Evolutionary conservation across 1,140 invertebrate genomes (phyloP).

Genomic region (Platyscapa corneri): DNA sequence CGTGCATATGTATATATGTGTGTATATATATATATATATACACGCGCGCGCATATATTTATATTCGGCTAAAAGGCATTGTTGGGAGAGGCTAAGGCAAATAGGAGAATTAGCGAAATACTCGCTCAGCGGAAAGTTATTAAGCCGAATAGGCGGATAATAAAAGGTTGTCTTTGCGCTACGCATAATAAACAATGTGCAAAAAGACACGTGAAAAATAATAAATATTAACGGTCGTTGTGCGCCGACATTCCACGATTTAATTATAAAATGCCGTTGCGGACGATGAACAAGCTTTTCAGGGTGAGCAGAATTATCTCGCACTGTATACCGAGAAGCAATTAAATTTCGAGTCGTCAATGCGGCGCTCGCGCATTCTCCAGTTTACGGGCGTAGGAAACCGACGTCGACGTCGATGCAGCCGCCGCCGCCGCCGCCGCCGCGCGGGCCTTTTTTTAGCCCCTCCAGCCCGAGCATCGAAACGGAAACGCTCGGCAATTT

Average conservation of each 20-base stretch:
- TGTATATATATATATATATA: no score
- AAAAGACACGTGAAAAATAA: conserved; percentile 40
- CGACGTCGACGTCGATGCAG: background rate
- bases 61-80: conserved; percentile 1
- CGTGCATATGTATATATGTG: background rate
- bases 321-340: conserved; percentile 44
- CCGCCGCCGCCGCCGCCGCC: background rate
- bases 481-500: conserved; percentile 42
- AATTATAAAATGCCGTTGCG: conserved; percentile 38
- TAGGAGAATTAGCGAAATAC: background rate
- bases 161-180: conserved; percentile 33
- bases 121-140: conserved; percentile 22
- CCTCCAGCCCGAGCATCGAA: conserved; percentile 7
- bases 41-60: conserved; percentile 10
- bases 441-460: conserved; percentile 24
- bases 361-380: conserved; percentile 31
- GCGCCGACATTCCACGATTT: conserved; percentile 32
- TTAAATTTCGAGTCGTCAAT: conserved; percentile 43
- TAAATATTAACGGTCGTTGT: conserved; percentile 38
- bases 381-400: conserved; percentile 35
- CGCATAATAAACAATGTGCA: conserved; percentile 41
- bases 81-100: background rate
- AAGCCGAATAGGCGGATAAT: conserved; percentile 18
- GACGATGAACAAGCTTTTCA: conserved; percentile 27
- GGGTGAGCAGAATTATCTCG: conserved; percentile 34